These are phyloP conservation scores for Torymus tubicola DNA, from an alignment of 2,888 invertebrate species.

Conservation along the genomic window DNA sequence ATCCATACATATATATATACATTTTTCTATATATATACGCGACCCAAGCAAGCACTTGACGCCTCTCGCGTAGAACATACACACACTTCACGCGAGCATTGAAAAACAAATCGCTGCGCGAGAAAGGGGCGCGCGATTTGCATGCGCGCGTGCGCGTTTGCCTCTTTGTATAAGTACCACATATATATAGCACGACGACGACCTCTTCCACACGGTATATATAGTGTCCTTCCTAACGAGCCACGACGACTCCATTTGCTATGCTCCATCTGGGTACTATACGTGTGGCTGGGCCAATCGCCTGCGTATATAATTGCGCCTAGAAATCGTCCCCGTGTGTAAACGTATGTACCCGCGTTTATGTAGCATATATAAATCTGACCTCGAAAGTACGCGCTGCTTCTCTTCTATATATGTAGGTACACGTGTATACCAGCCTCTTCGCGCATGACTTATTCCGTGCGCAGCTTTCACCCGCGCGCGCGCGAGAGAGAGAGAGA, in stretches of 20 bases:
- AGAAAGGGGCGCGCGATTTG: background rate
- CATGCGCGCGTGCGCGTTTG: background rate
- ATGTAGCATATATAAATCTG: conserved; percentile 11
- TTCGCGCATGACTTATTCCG: conserved; percentile 16
- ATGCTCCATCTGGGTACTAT: background rate
- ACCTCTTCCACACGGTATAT: no score
- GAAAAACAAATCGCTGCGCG: background rate
- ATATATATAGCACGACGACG: no score
- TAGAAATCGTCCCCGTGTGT: background rate
- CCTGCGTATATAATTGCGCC: conserved; percentile 1
- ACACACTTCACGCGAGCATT: no score
- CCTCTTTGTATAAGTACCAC: no score
- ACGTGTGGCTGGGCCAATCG: background rate
- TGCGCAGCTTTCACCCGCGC: conserved; percentile 21
- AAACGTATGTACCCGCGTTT: background rate
- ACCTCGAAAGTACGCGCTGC: conserved; percentile 35
- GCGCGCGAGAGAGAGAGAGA: background rate
- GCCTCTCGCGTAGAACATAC: no score
- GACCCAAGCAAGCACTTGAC: no score
- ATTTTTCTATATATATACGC: no score
- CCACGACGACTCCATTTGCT: conserved; percentile 1
- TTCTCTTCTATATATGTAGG: no score
- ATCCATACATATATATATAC: no score
- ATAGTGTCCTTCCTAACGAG: background rate
- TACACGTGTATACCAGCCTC: background rate